phyloP scores from a whole-genome alignment of 2,113 vertebrate genomes.

The Nothoprocta perdicaria region DNA sequence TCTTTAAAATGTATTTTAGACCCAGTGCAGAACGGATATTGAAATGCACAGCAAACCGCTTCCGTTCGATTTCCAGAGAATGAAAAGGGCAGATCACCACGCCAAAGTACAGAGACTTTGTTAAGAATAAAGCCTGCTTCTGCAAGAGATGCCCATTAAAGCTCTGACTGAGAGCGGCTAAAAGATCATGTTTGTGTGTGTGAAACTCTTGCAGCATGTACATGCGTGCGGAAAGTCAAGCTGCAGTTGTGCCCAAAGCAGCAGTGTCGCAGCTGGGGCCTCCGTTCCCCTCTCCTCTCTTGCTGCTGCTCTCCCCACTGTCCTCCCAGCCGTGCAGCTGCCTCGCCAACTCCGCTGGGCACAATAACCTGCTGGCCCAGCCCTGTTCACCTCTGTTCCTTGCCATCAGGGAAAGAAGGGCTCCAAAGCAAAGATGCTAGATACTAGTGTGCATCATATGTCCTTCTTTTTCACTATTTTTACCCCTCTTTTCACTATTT shows the following conservation, averaged over 20 bases:
- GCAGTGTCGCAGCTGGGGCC: not conserved
- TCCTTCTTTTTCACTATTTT: not conserved
- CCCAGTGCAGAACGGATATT: not conserved
- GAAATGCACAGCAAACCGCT: not conserved
- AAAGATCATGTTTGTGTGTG: fast-evolving
- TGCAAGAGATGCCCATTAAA: not conserved
- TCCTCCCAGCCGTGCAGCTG: not conserved
- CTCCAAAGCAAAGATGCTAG: not conserved
- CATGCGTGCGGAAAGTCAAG: not conserved
- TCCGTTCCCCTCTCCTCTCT: not conserved
- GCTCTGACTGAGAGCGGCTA: not conserved
- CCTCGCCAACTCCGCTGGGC: not conserved
- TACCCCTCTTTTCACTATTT: not conserved
- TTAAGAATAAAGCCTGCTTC: not conserved
- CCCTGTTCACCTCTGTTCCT: not conserved
- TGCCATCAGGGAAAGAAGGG: not conserved
- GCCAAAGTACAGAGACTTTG: not conserved
- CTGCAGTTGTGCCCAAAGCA: not conserved
- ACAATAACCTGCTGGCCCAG: not conserved
- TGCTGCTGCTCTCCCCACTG: fast-evolving
- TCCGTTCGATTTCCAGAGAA: not conserved
- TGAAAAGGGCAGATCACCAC: not conserved
- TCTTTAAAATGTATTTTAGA: not conserved
- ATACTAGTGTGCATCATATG: not conserved
- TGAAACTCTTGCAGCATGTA: not conserved